Conservation (phyloP, 2,797 vertebrate species). For the Coluber constrictor region DNA sequence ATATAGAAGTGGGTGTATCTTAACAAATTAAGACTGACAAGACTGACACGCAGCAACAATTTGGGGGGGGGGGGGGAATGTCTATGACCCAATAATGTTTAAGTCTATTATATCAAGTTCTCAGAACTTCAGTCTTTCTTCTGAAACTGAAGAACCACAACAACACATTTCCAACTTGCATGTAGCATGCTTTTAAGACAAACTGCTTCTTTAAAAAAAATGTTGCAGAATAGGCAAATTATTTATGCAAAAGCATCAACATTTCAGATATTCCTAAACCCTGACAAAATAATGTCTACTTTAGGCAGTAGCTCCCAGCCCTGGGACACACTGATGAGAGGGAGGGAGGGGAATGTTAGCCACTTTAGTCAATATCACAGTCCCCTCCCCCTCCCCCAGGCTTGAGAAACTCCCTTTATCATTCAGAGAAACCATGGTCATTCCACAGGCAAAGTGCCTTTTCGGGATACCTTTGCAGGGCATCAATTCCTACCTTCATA, state of each 20-base stretch:
- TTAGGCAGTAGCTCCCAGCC: slow-evolving; percentile 42
- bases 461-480: not conserved
- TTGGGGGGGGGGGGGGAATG: accelerated
- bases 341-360: not conserved
- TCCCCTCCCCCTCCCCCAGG: slow-evolving; percentile 21
- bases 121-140: slow-evolving; percentile 2
- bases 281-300: not conserved
- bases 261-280: not conserved
- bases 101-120: slow-evolving; percentile 4
- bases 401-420: not conserved
- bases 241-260: not conserved
- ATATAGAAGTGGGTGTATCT: not conserved
- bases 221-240: not conserved
- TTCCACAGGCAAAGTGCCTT: not conserved
- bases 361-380: not conserved
- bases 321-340: slow-evolving; percentile 22
- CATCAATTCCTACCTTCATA: slow-evolving; percentile 23
- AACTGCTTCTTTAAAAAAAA: not conserved
- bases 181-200: not conserved
- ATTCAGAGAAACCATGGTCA: not conserved
- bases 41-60: not conserved
- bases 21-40: not conserved
- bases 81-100: not conserved
- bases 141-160: not conserved
- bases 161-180: not conserved